phyloP scores from a whole-genome alignment of 2,888 invertebrate species.

The Metallyticus violacea region DNA sequence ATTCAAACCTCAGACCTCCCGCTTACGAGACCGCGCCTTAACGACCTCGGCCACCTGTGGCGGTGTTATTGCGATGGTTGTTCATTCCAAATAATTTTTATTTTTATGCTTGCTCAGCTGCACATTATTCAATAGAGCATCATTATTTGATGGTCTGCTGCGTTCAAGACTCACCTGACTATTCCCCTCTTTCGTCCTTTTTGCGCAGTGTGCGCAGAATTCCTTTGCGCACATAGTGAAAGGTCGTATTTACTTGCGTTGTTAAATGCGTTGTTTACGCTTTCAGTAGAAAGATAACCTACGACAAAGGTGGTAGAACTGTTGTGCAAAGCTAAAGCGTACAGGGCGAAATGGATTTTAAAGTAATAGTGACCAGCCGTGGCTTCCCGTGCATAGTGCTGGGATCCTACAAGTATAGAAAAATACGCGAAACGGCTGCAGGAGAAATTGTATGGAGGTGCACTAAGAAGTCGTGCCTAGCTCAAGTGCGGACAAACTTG shows the following conservation, averaged over 20 bases:
- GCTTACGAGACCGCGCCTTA: too few species aligned
- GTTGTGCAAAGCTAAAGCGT: not conserved
- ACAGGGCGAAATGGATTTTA: not conserved
- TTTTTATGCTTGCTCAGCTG: too few species aligned
- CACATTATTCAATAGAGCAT: too few species aligned
- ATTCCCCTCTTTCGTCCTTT: not conserved
- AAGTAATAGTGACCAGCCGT: slow-evolving; percentile 6
- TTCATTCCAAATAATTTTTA: too few species aligned
- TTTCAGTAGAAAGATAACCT: not conserved
- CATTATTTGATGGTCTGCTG: too few species aligned
- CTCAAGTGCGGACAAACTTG: slow-evolving; percentile 14
- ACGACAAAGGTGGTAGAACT: not conserved
- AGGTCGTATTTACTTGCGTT: not conserved
- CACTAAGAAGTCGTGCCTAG: slow-evolving; percentile 21
- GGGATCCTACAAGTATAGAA: slow-evolving; percentile 20
- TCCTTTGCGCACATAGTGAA: not conserved
- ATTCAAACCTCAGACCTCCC: too few species aligned
- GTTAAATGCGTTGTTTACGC: not conserved
- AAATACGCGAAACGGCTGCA: slow-evolving; percentile 5
- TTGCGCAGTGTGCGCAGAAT: not conserved
- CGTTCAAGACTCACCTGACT: too few species aligned
- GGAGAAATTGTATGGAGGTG: slow-evolving; percentile 24
- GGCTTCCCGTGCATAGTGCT: slow-evolving; percentile 20
- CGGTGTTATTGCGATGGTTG: too few species aligned
- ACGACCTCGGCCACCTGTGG: too few species aligned